Evolutionary conservation across 2,113 vertebrate genomes (phyloP), one percentile per base, ranked within the genome.

Genomic region (Hypocryptadius cinnamomeus): DNA sequence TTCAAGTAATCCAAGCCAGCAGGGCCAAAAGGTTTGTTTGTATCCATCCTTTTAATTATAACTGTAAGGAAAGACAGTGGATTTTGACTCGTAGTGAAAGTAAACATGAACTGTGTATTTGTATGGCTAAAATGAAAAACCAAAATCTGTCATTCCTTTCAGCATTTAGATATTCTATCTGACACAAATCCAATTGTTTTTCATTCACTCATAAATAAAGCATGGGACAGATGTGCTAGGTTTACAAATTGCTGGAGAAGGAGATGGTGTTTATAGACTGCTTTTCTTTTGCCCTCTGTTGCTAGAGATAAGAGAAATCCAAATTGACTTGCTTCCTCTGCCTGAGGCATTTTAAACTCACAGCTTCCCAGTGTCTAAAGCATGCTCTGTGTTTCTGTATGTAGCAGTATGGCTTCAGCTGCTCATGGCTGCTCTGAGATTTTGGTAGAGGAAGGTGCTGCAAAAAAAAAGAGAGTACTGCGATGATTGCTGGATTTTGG

Each of bases 171-270:
- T 92, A 90, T 44, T 82, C 76, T 57, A n/a, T 33, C 33, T 96
- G 79, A 86, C 72, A 93, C 47, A 92, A 83, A 85, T 80, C 64
- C 63, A 86, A 37, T 42, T 88, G 56, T 61, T 94, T 90, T 90
- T 83, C 47, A 64, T 80, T 85, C 27, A 37, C n/a, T 94, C 45
- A 60, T 88, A 80, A 90, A 88, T 88, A 86, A 93, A 90, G 35
- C 51, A 81, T 60, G 22, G 44, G 18, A 66, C 44, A 90, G 50
- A 88, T 90, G 60, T 78, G 71, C 31, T 86, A 92, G 35, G 42
- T 73, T 90, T 88, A 84, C 79, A 86, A 47, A 86, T 66, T 93
- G 63, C 63, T 85, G 59, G 14, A 85, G 69, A 74, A 78, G 61
- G 66, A 79, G 48, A 30, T 69, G 20, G 20, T 72, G 37, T 45